Percentiles rank a stretch among this genome's conserved stretches.
Evolutionary conservation across 2,113 vertebrate species (phyloP).

Genomic region (Hippocampus comes): DNA sequence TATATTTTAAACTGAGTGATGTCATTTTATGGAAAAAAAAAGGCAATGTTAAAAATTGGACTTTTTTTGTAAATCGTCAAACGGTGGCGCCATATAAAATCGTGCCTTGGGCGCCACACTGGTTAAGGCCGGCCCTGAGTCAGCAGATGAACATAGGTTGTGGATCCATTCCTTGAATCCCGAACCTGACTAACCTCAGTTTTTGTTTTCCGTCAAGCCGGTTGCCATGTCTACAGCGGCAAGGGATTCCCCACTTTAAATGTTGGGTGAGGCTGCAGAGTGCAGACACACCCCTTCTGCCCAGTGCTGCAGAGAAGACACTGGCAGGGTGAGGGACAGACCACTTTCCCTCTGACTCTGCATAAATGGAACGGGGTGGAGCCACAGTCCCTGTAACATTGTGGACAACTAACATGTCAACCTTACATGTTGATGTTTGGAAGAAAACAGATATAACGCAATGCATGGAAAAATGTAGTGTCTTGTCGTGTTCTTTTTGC

Average conservation of each 20-base stretch:
- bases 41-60: no score
- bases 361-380: constrained; percentile 60
- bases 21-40: no score
- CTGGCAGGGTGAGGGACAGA: constrained; percentile 51
- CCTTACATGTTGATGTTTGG: constrained; percentile 25
- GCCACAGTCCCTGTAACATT: constrained; percentile 33
- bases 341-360: constrained; percentile 58
- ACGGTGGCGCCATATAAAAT: no score
- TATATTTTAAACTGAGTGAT: no score
- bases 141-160: not conserved
- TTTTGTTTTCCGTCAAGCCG: constrained; percentile 27
- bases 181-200: constrained; percentile 19
- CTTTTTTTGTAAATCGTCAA: no score
- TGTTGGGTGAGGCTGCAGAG: constrained; percentile 60
- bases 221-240: constrained; percentile 60
- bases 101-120: no score
- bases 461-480: not conserved
- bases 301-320: constrained; percentile 57
- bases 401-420: constrained; percentile 22
- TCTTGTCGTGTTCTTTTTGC: no score
- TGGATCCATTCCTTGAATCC: constrained; percentile 1
- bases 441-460: not conserved
- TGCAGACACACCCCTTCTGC: constrained; percentile 61
- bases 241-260: constrained; percentile 59
- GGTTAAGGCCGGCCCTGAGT: not conserved